Conservation (phyloP, 2,797 vertebrate species). For the Erethizon dorsatum region DNA sequence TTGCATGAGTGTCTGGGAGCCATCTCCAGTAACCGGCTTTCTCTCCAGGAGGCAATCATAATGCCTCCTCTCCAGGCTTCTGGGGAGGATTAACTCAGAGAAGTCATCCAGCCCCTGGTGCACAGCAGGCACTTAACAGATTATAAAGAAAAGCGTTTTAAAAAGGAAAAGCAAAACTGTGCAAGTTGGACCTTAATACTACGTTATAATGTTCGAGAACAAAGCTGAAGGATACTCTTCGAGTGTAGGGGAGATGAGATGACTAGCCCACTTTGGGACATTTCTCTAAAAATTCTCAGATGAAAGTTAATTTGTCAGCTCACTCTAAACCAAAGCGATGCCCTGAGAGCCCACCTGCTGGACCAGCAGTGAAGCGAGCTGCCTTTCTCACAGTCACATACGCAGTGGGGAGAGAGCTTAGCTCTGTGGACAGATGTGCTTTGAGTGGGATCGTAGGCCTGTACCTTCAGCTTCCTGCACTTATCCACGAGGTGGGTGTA, state of each 20-base stretch:
- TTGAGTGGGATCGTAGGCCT: background rate
- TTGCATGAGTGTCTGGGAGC: background rate
- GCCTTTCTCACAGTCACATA: background rate
- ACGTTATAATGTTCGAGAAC: background rate
- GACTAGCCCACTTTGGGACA: background rate
- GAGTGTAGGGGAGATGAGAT: background rate
- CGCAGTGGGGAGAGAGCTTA: background rate
- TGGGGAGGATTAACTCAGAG: background rate
- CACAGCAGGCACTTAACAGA: background rate
- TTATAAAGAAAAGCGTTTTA: background rate
- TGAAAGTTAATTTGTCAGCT: background rate
- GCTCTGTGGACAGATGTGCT: background rate
- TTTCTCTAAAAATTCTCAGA: conserved; percentile 8
- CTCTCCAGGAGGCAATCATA: background rate
- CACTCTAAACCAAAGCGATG: background rate
- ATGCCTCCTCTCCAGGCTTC: background rate
- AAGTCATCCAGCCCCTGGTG: background rate
- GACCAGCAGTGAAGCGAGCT: background rate
- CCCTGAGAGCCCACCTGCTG: background rate
- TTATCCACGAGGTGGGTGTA: background rate
- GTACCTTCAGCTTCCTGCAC: background rate
- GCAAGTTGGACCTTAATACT: background rate
- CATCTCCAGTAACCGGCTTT: background rate
- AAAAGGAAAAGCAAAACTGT: background rate
- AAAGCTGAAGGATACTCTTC: background rate